Evolutionary conservation across 1,140 invertebrate genomes (phyloP), one percentile per base, ranked within the genome.

Genomic region (Augochlora pura): DNA sequence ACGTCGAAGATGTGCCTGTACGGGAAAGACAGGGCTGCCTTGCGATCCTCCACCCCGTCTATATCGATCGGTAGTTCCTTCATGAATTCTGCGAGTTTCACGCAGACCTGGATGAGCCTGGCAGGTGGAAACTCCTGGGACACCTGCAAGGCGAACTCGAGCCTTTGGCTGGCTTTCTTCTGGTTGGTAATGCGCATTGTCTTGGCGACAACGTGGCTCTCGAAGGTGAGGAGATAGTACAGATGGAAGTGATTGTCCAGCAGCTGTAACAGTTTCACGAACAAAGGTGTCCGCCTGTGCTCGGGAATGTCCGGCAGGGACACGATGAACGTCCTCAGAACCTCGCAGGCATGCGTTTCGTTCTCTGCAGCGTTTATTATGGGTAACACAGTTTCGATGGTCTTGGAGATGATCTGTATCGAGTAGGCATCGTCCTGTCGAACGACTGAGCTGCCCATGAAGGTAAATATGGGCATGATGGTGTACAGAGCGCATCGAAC

Each of bases 401-500:
- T 98, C 91, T 97, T 97, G 0, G 95, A 95, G 65, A 99, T 98
- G 10, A 99, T 96, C 91, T 98, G 97, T 88, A 98, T 97, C 86
- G 97, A 99, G 90, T 99, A 99, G 0, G 96, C 95, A 90, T 99
- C 98, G 90, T 99, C 98, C 84, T 98, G 97, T 23, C 98, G 94
- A 0, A 99, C 91, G 27, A 99, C 96, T 1, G 97, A 97, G 7
- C 96, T 97, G 16, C 98, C 98, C 94, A 99, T 98, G 87, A 99
- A 99, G 0, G 98, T 99, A 89, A 99, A 99, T 81, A 99, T 97
- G 39, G 97, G 96, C 95, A 99, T 98, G 1, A 98, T 96, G 86
- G 98, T 97, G 88, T 98, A 96, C 16, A 99, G 91, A 8, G 99
- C 97, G 91, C 96, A 95, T 66, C 97, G 95, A 0, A 97, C 96